Evolutionary conservation across 2,888 invertebrate species (phyloP).

Genomic region (Erebia ligea): DNA sequence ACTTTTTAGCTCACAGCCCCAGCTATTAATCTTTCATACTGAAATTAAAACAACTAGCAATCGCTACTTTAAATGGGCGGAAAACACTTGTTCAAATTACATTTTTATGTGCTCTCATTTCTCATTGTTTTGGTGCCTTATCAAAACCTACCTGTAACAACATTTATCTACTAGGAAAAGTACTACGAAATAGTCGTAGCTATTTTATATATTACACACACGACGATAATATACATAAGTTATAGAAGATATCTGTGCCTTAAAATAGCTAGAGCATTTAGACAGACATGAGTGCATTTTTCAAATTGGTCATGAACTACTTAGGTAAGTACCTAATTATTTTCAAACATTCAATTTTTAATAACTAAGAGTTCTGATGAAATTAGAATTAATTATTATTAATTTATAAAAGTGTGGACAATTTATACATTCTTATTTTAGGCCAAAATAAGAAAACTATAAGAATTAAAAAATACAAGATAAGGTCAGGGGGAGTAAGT

Average conservation of each 20-base stretch:
- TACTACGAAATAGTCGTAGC: background rate
- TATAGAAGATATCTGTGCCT: background rate
- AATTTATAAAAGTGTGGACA: too few species aligned
- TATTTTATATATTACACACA: background rate
- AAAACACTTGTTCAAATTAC: conserved; percentile 9
- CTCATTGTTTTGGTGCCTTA: conserved; percentile 2
- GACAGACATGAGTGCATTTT: too few species aligned
- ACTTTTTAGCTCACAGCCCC: background rate
- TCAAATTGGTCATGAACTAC: too few species aligned
- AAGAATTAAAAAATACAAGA: too few species aligned
- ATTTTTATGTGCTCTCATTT: conserved; percentile 3
- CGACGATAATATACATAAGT: background rate
- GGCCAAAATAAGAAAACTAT: too few species aligned
- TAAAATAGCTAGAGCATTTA: too few species aligned
- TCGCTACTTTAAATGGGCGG: background rate
- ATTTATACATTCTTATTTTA: too few species aligned
- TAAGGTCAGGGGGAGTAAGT: too few species aligned
- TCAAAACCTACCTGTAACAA: background rate
- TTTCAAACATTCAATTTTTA: too few species aligned
- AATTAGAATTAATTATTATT: too few species aligned
- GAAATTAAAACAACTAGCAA: background rate
- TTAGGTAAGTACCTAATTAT: too few species aligned
- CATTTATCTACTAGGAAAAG: background rate
- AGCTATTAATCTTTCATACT: background rate
- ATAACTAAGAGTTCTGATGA: too few species aligned